Base-by-base conservation (phyloP, 2,113 vertebrate genomes). In the Malurus melanocephalus region DNA sequence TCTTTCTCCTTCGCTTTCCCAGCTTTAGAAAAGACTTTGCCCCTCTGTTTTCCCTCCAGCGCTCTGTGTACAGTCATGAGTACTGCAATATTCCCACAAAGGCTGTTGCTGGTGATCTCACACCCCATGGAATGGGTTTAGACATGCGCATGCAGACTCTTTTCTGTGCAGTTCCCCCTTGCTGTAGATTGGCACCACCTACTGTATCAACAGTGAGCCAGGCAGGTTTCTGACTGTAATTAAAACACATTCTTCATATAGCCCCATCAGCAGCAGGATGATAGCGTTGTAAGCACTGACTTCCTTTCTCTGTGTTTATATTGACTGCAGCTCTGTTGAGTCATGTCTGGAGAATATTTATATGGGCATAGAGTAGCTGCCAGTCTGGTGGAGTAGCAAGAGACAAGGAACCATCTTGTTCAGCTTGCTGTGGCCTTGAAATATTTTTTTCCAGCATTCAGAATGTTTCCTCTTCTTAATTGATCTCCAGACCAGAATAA, bases 341-440 rank as follows among this genome's bases (percentile, higher is more conserved):
- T 94, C 82, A 88, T 53, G 73, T 80, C 89, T 93, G 71, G 71
- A 52, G 33, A 89, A 28, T 89, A 78, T 89, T 94, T 93, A 67
- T 69, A 49, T 75, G 71, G 80, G 80, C 51, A 33, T 26, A 65
- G 62, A 18, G 18, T 49, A 86, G 49, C 57, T 64, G 49, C 61
- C 65, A 65, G 27, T 48, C 60, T 85, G 64, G 67, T 82, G 15
- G 40, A 74, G 19, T 21, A 77, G 48, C 45, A 87, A 52, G 48
- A 78, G 78, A 46, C 66, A 87, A 87, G 56, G 72, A 91, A 78
- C 53, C 27, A 56, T 77, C 32, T 88, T 88, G 28, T 90, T 93
- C 1, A 1, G 17, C 42, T 27, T 65, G 33, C 32, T 87, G 32
- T 53, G 55, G 69, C 51, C 55, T 27, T 64, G 21, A 51, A 61